Percentiles rank a stretch among this genome's conserved stretches.
phyloP scores from a whole-genome alignment of 1,140 invertebrate genomes.

The Augochlora pura region DNA sequence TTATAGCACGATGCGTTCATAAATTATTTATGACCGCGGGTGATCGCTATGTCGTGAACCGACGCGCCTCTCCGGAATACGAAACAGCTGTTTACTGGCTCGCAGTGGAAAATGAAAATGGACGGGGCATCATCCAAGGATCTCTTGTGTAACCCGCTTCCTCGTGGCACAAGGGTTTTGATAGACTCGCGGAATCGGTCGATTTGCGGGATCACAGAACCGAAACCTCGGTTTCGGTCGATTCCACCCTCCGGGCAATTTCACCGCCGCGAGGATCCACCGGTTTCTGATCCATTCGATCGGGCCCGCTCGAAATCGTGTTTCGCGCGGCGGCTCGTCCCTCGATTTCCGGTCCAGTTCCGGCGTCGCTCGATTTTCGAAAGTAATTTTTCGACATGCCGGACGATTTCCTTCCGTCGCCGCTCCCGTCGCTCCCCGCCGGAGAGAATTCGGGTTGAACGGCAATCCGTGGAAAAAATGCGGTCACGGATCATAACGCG shows the following conservation, averaged over 20 bases:
- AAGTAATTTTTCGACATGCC: constrained; percentile 43
- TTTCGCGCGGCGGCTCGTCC: neutral
- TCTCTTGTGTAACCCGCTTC: too few relatives aligned
- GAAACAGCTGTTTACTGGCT: too few relatives aligned
- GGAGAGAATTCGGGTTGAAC: constrained; percentile 54
- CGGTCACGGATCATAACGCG: constrained; percentile 64
- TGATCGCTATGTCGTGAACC: too few relatives aligned
- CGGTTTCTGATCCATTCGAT: too few relatives aligned
- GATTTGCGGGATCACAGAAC: neutral
- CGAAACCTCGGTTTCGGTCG: neutral
- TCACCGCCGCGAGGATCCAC: neutral
- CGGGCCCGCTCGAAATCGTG: constrained; percentile 44
- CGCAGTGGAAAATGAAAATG: too few relatives aligned
- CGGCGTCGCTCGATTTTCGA: constrained; percentile 47
- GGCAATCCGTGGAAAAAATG: constrained; percentile 63
- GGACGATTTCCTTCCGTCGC: neutral
- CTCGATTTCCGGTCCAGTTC: constrained; percentile 60
- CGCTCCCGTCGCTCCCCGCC: neutral
- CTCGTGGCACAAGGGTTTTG: too few relatives aligned
- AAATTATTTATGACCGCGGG: too few relatives aligned
- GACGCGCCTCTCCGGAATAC: too few relatives aligned
- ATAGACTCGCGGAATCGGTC: neutral
- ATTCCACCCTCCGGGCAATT: neutral
- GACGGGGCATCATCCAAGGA: too few relatives aligned
- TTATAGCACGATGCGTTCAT: too few relatives aligned